Percentiles rank a stretch among this genome's conserved stretches.
Conservation (phyloP, 2,888 invertebrate genomes). For the Physocephala rufipes region DNA sequence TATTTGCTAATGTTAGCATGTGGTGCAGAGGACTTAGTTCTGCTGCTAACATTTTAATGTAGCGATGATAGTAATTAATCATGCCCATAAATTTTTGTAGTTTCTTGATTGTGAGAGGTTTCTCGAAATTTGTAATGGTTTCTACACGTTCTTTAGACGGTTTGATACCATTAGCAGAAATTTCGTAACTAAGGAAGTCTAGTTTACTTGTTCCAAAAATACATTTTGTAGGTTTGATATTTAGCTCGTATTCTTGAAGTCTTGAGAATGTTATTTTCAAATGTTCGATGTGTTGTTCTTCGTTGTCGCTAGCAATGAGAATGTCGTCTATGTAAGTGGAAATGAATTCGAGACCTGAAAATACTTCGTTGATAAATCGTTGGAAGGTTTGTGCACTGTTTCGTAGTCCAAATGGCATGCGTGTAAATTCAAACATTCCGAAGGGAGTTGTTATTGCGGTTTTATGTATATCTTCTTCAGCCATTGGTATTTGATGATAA, state of each 20-base stretch:
- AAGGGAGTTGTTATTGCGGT: conserved; percentile 7
- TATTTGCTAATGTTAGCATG: background rate
- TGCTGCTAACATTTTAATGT: background rate
- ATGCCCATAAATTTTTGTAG: conserved; percentile 11
- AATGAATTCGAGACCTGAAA: conserved; percentile 9
- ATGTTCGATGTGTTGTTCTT: conserved; percentile 8
- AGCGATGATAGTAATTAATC: conserved; percentile 13
- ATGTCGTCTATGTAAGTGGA: conserved; percentile 11
- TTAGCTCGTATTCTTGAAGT: background rate
- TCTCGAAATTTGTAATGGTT: background rate
- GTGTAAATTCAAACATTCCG: conserved; percentile 7
- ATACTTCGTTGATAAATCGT: conserved; percentile 20
- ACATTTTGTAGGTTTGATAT: background rate
- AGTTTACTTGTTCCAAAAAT: background rate
- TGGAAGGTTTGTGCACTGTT: conserved; percentile 13
- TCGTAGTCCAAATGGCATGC: conserved; percentile 8
- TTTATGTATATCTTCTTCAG: conserved; percentile 1
- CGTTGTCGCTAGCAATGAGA: background rate
- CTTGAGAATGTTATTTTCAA: background rate
- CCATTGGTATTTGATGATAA: background rate
- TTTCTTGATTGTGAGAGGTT: background rate
- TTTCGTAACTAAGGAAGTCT: background rate
- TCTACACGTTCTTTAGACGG: background rate
- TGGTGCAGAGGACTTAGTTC: background rate
- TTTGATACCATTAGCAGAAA: background rate